Conservation (phyloP, 2,888 invertebrate species). For the Unio pictorum region DNA sequence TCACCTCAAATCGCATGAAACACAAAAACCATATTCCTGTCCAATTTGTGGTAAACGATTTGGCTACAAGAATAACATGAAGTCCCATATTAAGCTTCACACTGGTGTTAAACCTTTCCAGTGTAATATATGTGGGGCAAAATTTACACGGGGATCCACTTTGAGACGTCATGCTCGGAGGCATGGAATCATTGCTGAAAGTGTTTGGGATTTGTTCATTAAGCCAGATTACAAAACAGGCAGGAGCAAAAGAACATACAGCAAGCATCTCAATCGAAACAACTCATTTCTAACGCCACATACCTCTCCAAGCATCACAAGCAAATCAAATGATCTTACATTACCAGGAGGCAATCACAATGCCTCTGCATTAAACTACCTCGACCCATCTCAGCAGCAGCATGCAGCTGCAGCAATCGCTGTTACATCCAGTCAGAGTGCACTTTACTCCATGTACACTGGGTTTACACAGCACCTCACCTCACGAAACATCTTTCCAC, state of each 20-base stretch:
- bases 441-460: slow-evolving; percentile 42
- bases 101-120: slow-evolving; percentile 64
- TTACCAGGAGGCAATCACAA: slow-evolving; percentile 12
- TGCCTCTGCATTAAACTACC: slow-evolving; percentile 32
- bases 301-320: slow-evolving; percentile 17
- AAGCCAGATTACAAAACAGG: slow-evolving; percentile 39
- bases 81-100: slow-evolving; percentile 64
- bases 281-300: slow-evolving; percentile 31
- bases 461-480: slow-evolving; percentile 40
- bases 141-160: slow-evolving; percentile 64
- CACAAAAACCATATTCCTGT: slow-evolving; percentile 63
- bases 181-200: slow-evolving; percentile 56
- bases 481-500: slow-evolving; percentile 27
- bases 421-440: slow-evolving; percentile 28
- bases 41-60: slow-evolving; percentile 63
- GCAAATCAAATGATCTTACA: slow-evolving; percentile 9
- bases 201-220: slow-evolving; percentile 58
- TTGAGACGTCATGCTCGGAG: slow-evolving; percentile 60
- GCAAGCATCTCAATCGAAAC: slow-evolving; percentile 29
- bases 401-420: slow-evolving; percentile 11
- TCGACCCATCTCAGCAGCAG: slow-evolving; percentile 30
- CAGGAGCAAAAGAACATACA: slow-evolving; percentile 15
- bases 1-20: slow-evolving; percentile 61
- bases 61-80: slow-evolving; percentile 67
- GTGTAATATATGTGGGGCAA: slow-evolving; percentile 62